Percentiles rank a stretch among this genome's conserved stretches.
Evolutionary conservation across 2,888 invertebrate species (phyloP).

Genomic region (Alentia gelatinosa): DNA sequence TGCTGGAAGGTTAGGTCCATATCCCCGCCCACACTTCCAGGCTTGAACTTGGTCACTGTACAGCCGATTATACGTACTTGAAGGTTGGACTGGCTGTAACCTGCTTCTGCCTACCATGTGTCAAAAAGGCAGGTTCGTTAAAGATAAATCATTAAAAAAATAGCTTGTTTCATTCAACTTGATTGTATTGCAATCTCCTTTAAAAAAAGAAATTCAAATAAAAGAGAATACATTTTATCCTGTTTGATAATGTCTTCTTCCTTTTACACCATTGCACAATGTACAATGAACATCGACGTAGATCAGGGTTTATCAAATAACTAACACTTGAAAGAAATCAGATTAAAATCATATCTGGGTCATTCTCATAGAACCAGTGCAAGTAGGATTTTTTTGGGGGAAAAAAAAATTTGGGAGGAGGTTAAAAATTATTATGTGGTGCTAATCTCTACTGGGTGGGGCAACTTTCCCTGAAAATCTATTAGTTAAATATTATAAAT

Average conservation of each 20-base stretch:
- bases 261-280: not conserved
- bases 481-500: too few relatives aligned
- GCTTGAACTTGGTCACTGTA: not conserved
- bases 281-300: not conserved
- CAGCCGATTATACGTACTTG: not conserved
- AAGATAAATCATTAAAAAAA: not conserved
- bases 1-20: conserved; percentile 18
- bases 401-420: too few relatives aligned
- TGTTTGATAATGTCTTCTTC: too few relatives aligned
- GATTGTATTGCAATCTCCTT: not conserved
- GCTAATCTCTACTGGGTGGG: too few relatives aligned
- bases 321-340: too few relatives aligned
- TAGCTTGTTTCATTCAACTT: too few relatives aligned
- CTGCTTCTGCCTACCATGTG: conserved; percentile 20
- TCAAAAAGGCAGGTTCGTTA: not conserved
- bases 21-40: conserved; percentile 9
- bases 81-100: not conserved
- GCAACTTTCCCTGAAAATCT: too few relatives aligned
- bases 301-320: too few relatives aligned
- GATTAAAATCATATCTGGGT: too few relatives aligned
- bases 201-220: not conserved
- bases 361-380: too few relatives aligned
- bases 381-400: too few relatives aligned
- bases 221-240: not conserved
- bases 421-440: too few relatives aligned